A percentile compares a stretch with the other conserved stretches of the same genome.
Conservation (phyloP, 2,888 invertebrate genomes). For the Morpho helenor region DNA sequence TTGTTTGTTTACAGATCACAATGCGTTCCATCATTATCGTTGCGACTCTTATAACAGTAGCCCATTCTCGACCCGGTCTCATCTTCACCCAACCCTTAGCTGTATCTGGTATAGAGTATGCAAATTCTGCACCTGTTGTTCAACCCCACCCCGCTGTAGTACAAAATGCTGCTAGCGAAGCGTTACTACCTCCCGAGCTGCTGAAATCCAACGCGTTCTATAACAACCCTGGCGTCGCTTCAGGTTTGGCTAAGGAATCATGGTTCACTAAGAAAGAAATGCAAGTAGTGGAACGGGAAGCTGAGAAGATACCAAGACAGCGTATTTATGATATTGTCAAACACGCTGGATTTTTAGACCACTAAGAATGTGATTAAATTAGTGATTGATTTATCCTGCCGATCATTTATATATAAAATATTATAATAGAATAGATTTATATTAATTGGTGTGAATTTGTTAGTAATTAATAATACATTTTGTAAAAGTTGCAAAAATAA, state of each 20-base stretch:
- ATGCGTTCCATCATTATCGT: slow-evolving; percentile 53
- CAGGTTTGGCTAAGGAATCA: slow-evolving; percentile 86
- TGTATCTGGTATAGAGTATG: slow-evolving; percentile 72
- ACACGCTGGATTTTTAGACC: slow-evolving; percentile 82
- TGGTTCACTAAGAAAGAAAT: slow-evolving; percentile 89
- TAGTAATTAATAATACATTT: too few relatives aligned
- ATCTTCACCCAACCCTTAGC: slow-evolving; percentile 67
- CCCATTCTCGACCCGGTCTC: slow-evolving; percentile 67
- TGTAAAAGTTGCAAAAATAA: too few relatives aligned
- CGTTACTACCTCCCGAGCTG: slow-evolving; percentile 84
- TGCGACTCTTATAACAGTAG: slow-evolving; percentile 56
- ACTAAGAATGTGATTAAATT: too few relatives aligned
- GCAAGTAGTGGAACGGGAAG: slow-evolving; percentile 87
- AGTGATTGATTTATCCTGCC: too few relatives aligned
- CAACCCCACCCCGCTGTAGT: slow-evolving; percentile 86
- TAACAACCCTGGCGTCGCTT: slow-evolving; percentile 86
- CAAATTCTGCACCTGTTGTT: slow-evolving; percentile 47
- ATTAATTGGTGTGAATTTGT: too few relatives aligned
- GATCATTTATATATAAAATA: too few relatives aligned
- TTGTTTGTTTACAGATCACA: slow-evolving; percentile 21
- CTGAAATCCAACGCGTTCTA: slow-evolving; percentile 84
- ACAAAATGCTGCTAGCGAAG: slow-evolving; percentile 84
- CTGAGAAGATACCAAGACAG: slow-evolving; percentile 88
- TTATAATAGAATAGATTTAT: too few relatives aligned
- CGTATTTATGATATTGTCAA: slow-evolving; percentile 87